Base-by-base conservation (phyloP, 2,113 vertebrate species). In the Tachysurus vachellii region DNA sequence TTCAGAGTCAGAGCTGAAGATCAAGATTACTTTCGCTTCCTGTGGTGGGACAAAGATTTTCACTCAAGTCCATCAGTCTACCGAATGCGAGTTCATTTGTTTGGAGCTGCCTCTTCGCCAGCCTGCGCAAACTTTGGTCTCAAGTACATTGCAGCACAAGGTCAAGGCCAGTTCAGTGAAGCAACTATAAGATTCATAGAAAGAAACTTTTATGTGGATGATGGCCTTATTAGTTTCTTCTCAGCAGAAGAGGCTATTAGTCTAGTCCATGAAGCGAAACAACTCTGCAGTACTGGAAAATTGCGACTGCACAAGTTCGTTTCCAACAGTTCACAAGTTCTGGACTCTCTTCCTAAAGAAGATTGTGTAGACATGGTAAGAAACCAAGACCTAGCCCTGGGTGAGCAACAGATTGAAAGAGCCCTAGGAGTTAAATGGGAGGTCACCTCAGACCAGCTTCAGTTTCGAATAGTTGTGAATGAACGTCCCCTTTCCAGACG, bases 171-270 rank as follows among this genome's bases (percentile, higher is more conserved):
- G 0, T 85, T 77, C 23, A 86, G 73, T 64, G 54, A 87, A 82
- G n/a, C 54, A 4, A 44, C 88, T 6, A 73, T 87, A 9, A 28
- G 53, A 13, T 87, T 89, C 21, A 87, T 89, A 7, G 57, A 86
- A 62, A 47, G 73, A 21, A 86, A 86, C 21, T 80, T 87, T 53
- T 89, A 87, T 61, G 85, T 89, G 19, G 81, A 89, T 71, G 75
- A 89, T 89, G 85, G 85, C 1, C 11, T 89, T 23, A 71, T 53
- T 13, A 87, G 89, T 84, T 56, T 90, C 5, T 8, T 3, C 5
- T 57, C 87, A n/a, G 56, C 73, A 75, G 73, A 11, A 1, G 61
- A 89, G 17, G 81, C 88, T 6, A 86, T 84, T 4, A 21, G 31
- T 0, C 19, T 88, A 0, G 84, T 88, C 2, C 57, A 28, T 3